Percentiles rank a stretch among this genome's conserved stretches.
These are phyloP conservation scores for Acanthochromis polyacanthus DNA, from an alignment of 2,113 vertebrate genomes.

Conservation along the genomic window DNA sequence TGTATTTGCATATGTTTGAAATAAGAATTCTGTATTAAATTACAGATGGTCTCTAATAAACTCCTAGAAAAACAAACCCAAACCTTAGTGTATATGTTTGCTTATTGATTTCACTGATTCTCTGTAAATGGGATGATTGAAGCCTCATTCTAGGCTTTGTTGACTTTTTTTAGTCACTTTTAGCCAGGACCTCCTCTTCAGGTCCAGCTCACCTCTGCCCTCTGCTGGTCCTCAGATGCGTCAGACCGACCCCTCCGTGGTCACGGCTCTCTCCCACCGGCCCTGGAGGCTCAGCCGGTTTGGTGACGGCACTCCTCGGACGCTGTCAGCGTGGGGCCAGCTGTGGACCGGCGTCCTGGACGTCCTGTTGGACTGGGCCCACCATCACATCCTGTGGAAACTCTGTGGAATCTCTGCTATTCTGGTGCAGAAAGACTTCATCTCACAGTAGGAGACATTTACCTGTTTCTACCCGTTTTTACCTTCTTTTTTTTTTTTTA, in stretches of 20 bases:
- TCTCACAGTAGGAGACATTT: constrained; percentile 87
- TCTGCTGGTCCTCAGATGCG: constrained; percentile 87
- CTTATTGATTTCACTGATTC: too few species aligned
- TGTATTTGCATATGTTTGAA: too few species aligned
- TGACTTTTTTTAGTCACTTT: too few species aligned
- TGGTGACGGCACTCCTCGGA: constrained; percentile 86
- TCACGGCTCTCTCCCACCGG: constrained; percentile 92
- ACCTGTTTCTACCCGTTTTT: too few species aligned
- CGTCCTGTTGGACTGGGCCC: constrained; percentile 91
- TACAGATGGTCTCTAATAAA: too few species aligned
- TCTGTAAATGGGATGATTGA: too few species aligned
- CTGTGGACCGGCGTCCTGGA: constrained; percentile 85
- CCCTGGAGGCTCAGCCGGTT: constrained; percentile 92
- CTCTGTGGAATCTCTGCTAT: constrained; percentile 93
- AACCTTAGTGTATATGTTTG: too few species aligned
- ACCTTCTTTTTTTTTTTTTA: too few species aligned
- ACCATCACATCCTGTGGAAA: constrained; percentile 92
- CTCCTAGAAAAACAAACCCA: too few species aligned
- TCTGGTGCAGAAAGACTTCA: constrained; percentile 91
- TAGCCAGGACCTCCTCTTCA: too few species aligned
- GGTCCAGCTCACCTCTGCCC: background rate
- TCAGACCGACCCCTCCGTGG: constrained; percentile 87
- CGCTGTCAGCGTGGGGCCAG: constrained; percentile 83
- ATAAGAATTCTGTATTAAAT: too few species aligned
- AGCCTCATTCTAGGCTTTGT: too few species aligned